Base-by-base conservation (phyloP, 2,797 vertebrate species). In the Sebastes cheni region DNA sequence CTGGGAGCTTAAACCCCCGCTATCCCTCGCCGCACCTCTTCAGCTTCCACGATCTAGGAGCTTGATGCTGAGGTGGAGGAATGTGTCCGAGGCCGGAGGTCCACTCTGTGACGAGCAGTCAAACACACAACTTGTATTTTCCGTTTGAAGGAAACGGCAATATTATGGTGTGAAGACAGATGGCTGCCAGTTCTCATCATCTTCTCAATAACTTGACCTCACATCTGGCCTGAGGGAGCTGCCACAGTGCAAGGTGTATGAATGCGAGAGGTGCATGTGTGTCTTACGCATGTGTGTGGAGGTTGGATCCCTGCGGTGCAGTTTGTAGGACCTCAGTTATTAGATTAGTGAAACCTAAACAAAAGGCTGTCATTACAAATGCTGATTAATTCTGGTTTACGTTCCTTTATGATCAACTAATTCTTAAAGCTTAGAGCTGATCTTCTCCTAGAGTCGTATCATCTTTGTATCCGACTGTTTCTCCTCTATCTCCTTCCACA, bases 131-230 rank as follows among this genome's bases (percentile, higher is more conserved):
- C 73, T 67, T 77, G 34, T 64, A 30, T 80, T 84, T 86, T 82
- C 59, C 11, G 54, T 56, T 67, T 22, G 39, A 74, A 82, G 87
- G 82, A 90, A 90, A 89, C 70, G 9, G 55, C 77, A 79, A 85
- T 92, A 90, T 90, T 93, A 72, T 86, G 82, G 64, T 75, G 83
- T 83, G 92, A 88, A 83, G 93, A 95, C 91, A 93, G 91, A 93
- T 86, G 86, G 56, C 86, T 92, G 92, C 87, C 89, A 89, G 77
- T 87, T 92, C 89, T 93, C 91, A 92, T 94, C 90, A 91, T 83
- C 85, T 39, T 88, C 84, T 90, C 80, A 81, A 85, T 87, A 85
- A 83, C 71, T 30, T 87, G 84, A 88, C 81, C 83, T 65, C 90
- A 90, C 88, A 90, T 91, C 89, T 91, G 90, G 88, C 85, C 80